Percentiles rank a stretch among this genome's conserved stretches.
phyloP scores from a whole-genome alignment of 35 echinoderm and acorn worm genomes.

The Diadema setosum region DNA sequence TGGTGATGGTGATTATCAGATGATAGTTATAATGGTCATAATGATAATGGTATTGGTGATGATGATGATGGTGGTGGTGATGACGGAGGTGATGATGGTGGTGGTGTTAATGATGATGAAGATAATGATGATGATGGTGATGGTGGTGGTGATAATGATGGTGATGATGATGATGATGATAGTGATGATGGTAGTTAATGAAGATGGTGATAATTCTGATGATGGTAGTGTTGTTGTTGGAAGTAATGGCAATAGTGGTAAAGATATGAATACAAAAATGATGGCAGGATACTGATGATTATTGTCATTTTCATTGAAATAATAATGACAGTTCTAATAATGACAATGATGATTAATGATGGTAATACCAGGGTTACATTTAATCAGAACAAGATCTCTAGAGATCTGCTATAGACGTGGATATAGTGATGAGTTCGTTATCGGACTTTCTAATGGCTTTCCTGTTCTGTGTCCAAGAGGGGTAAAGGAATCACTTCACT shows the following conservation, averaged over 20 bases:
- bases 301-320: too few species aligned
- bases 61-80: background rate
- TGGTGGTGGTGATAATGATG: background rate
- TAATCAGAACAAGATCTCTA: too few species aligned
- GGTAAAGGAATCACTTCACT: background rate
- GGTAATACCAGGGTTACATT: too few species aligned
- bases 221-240: background rate
- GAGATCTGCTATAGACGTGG: too few species aligned
- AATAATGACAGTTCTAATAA: too few species aligned
- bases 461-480: background rate
- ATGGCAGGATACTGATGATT: too few species aligned
- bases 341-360: too few species aligned
- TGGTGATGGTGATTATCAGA: background rate
- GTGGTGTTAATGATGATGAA: background rate
- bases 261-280: too few species aligned
- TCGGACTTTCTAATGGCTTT: too few species aligned
- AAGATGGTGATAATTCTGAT: background rate
- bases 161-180: background rate
- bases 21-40: background rate
- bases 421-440: too few species aligned
- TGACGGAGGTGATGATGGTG: background rate
- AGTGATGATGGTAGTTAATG: background rate
- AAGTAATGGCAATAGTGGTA: background rate
- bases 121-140: background rate
- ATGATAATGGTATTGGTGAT: background rate